A percentile compares a stretch with the other conserved stretches of the same genome.
phyloP scores from a whole-genome alignment of 1,140 invertebrate species.

The Anoplophora glabripennis region DNA sequence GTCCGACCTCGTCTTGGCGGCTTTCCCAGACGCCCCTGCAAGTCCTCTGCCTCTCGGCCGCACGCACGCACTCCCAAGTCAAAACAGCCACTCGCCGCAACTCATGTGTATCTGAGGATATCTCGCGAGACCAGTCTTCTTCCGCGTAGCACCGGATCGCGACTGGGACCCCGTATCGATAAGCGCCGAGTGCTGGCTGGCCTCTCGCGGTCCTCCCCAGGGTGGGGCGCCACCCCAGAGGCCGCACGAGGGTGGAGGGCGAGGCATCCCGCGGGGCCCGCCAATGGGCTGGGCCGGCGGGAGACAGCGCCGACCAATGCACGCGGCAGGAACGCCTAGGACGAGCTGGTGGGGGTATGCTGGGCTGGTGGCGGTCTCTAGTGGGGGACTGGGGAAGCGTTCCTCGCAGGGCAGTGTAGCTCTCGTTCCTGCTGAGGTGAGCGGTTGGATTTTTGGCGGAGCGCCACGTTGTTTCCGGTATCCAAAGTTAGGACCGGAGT shows the following conservation, averaged over 20 bases:
- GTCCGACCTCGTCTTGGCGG: constrained; percentile 68
- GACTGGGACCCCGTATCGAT: constrained; percentile 44
- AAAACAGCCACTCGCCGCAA: constrained; percentile 17
- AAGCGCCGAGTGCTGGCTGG: constrained; percentile 36
- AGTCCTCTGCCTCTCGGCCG: constrained; percentile 24
- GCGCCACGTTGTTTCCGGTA: constrained; percentile 18
- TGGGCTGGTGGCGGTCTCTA: constrained; percentile 18
- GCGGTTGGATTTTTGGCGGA: neutral
- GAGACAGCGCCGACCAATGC: constrained; percentile 35
- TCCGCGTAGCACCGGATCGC: constrained; percentile 40
- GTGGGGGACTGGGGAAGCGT: constrained; percentile 6
- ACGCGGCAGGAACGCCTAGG: constrained; percentile 11
- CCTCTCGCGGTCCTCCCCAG: constrained; percentile 40
- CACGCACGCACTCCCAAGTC: constrained; percentile 43
- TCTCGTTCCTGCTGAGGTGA: constrained; percentile 1
- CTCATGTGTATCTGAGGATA: constrained; percentile 27
- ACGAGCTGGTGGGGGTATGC: constrained; percentile 7
- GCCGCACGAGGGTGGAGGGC: constrained; percentile 25
- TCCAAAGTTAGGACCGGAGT: constrained; percentile 9
- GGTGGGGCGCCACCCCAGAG: constrained; percentile 34
- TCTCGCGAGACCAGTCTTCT: constrained; percentile 42
- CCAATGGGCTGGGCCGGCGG: constrained; percentile 33
- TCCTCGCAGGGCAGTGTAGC: constrained; percentile 7
- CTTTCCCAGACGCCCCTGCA: constrained; percentile 21
- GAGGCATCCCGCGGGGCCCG: constrained; percentile 30